Percentiles rank a stretch among this genome's conserved stretches.
Conservation (phyloP, 1,140 invertebrate genomes). For the Trichogramma pretiosum region DNA sequence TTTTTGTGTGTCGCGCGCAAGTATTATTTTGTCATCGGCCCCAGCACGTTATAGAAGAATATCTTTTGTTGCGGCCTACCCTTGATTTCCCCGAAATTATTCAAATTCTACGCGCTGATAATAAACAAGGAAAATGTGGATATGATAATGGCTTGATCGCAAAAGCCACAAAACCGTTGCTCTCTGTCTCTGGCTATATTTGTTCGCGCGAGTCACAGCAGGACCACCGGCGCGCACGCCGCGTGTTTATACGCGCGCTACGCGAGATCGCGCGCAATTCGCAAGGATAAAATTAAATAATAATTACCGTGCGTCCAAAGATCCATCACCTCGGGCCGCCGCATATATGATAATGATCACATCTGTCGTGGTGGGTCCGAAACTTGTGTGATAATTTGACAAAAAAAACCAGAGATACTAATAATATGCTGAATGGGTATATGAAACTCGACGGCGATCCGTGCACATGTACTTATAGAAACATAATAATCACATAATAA, state of each 20-base stretch:
- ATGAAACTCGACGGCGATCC: constrained; percentile 3
- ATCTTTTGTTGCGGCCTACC: too few species aligned
- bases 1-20: too few species aligned
- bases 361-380: too few species aligned
- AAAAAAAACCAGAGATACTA: background rate
- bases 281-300: background rate
- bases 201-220: background rate
- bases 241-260: background rate
- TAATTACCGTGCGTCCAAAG: constrained; percentile 1
- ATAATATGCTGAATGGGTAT: background rate
- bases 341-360: constrained; percentile 16
- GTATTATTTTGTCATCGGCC: too few species aligned
- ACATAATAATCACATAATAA: background rate
- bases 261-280: background rate
- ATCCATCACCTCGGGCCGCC: constrained; percentile 17
- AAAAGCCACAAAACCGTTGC: too few species aligned
- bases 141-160: too few species aligned
- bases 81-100: too few species aligned
- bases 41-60: too few species aligned
- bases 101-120: too few species aligned
- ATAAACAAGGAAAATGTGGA: too few species aligned
- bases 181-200: too few species aligned
- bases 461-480: background rate
- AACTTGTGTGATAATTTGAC: too few species aligned
- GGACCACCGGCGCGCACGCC: background rate